Conservation (phyloP, 2,797 vertebrate species). For the Acanthornis magna region DNA sequence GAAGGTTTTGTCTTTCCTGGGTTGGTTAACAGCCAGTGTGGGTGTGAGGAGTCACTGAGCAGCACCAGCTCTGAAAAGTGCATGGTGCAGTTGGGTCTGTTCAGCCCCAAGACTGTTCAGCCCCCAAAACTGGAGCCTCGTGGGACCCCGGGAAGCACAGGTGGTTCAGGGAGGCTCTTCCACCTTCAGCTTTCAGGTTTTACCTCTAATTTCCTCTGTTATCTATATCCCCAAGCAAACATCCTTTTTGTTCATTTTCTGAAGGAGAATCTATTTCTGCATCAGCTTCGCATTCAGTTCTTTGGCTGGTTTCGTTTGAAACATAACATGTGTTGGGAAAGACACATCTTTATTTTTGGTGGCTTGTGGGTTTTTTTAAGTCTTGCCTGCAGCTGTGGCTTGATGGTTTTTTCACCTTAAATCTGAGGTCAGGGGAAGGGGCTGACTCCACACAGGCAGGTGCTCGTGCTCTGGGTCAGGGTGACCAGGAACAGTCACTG, state of each 20-base stretch:
- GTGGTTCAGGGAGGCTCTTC: background rate
- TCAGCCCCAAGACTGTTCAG: background rate
- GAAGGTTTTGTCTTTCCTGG: background rate
- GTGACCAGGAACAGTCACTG: background rate
- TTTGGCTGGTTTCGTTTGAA: background rate
- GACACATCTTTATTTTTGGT: background rate
- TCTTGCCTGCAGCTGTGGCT: background rate
- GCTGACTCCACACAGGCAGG: background rate
- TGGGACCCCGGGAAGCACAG: background rate
- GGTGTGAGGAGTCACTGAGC: background rate
- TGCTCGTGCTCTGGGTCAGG: background rate
- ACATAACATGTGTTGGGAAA: background rate
- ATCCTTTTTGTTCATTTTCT: background rate
- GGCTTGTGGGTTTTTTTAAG: background rate
- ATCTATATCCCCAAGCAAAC: background rate
- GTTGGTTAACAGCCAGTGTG: background rate
- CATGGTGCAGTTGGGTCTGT: background rate
- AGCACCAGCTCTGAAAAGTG: background rate
- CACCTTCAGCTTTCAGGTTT: background rate
- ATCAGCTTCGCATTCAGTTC: background rate
- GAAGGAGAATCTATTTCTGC: background rate
- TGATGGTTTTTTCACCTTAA: background rate
- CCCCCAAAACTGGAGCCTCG: background rate
- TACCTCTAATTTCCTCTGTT: background rate
- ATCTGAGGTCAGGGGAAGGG: background rate